These are phyloP conservation scores for Halichoeres trimaculatus DNA, from an alignment of 2,113 vertebrate species.

Conservation along the genomic window DNA sequence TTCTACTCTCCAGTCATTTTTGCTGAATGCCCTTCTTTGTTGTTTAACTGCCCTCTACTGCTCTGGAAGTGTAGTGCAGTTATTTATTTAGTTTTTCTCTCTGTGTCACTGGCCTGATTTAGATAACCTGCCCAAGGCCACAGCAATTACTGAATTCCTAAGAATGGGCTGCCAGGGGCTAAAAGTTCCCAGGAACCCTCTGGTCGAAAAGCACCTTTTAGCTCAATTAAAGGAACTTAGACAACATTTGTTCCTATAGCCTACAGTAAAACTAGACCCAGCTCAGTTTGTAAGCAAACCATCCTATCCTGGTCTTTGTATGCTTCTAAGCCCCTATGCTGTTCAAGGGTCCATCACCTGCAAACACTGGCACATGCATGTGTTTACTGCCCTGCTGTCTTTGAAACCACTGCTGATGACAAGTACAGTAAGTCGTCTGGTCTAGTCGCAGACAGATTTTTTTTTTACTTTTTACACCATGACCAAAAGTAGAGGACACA, in stretches of 20 bases:
- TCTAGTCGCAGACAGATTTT: slow-evolving; percentile 34
- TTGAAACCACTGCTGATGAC: slow-evolving; percentile 23
- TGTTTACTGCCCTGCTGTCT: slow-evolving; percentile 17
- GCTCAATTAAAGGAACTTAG: neutral
- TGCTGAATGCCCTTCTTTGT: too few species aligned
- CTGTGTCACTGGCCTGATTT: too few species aligned
- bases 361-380: neutral
- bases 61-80: too few species aligned
- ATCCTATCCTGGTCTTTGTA: slow-evolving; percentile 24
- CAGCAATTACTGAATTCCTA: too few species aligned
- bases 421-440: slow-evolving; percentile 1
- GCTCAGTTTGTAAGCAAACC: slow-evolving; percentile 16
- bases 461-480: slow-evolving; percentile 9
- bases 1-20: too few species aligned
- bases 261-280: slow-evolving; percentile 7
- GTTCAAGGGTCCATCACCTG: slow-evolving; percentile 7
- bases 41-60: too few species aligned
- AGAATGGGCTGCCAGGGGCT: too few species aligned
- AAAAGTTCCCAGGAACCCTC: too few species aligned
- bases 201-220: neutral
- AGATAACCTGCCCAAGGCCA: too few species aligned
- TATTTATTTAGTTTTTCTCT: too few species aligned
- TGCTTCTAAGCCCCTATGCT: slow-evolving; percentile 1
- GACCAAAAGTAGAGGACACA: slow-evolving; percentile 30
- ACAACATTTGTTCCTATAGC: neutral